A percentile compares a stretch with the other conserved stretches of the same genome.
phyloP scores from a whole-genome alignment of 2,113 vertebrate species.

The Acanthisitta chloris region DNA sequence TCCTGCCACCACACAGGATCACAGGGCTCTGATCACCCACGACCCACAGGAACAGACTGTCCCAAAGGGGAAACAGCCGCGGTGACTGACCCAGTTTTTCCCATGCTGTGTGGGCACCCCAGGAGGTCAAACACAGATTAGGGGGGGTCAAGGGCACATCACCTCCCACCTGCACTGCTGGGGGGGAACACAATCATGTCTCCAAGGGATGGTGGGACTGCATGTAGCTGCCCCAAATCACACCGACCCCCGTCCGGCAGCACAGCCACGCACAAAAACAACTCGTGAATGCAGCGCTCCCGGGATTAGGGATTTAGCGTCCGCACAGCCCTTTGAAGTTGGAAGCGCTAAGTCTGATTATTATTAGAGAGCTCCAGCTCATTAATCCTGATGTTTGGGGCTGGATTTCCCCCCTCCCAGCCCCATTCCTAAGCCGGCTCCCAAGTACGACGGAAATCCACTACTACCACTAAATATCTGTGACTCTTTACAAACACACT shows the following conservation, averaged over 20 bases:
- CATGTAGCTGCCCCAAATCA: background rate
- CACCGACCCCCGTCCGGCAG: accelerated
- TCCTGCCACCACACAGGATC: background rate
- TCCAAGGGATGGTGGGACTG: background rate
- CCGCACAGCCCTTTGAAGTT: conserved; percentile 47
- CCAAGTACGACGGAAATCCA: background rate
- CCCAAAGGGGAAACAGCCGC: background rate
- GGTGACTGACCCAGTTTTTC: background rate
- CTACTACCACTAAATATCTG: background rate
- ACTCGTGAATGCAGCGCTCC: conserved; percentile 43
- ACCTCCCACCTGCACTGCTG: background rate
- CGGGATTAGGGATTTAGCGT: conserved; percentile 28
- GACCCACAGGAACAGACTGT: background rate
- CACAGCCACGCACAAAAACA: conserved; percentile 48
- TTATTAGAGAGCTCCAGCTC: conserved; percentile 51
- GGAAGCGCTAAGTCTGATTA: conserved; percentile 52
- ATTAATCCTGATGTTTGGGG: conserved; percentile 51
- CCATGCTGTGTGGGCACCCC: background rate
- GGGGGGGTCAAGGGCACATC: background rate
- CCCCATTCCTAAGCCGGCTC: background rate
- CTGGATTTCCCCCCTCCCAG: background rate
- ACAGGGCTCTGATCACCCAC: background rate
- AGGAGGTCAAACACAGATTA: background rate
- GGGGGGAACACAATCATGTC: background rate
- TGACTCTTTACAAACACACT: background rate